A percentile compares a stretch with the other conserved stretches of the same genome.
Evolutionary conservation across 2,797 vertebrate species (phyloP).

Genomic region (Characodon lateralis): DNA sequence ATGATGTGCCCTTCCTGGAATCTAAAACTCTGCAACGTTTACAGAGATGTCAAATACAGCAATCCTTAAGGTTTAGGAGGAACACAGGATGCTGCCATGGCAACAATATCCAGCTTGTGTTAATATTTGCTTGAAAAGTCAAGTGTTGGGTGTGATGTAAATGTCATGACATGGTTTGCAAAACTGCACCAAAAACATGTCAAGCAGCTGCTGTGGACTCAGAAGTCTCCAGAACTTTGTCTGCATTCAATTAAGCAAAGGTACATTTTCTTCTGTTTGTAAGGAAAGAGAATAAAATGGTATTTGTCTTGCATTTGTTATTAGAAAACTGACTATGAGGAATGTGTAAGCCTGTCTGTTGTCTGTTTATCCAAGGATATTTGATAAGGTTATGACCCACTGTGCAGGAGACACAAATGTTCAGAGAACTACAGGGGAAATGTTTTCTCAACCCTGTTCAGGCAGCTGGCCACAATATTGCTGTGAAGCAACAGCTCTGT

Average conservation of each 20-base stretch:
- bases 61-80: conserved; percentile 5
- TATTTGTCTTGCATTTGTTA: background rate
- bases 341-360: conserved; percentile 1
- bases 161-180: background rate
- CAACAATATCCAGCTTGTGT: conserved; percentile 3
- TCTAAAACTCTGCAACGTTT: background rate
- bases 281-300: background rate
- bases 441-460: background rate
- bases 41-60: background rate
- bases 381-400: background rate
- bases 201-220: background rate
- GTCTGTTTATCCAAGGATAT: background rate
- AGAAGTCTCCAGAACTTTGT: background rate
- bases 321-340: conserved; percentile 3
- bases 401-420: conserved; percentile 1
- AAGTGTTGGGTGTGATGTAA: conserved; percentile 1
- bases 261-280: background rate
- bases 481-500: background rate
- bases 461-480: background rate
- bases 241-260: background rate
- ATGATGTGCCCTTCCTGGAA: background rate
- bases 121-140: conserved; percentile 7
- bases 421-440: conserved; percentile 1
- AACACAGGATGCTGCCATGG: conserved; percentile 19
- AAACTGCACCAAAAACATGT: background rate